Evolutionary conservation across 2,797 vertebrate species (phyloP), one percentile per base, ranked within the genome.

Genomic region (Parauchenoglanis ngamensis): DNA sequence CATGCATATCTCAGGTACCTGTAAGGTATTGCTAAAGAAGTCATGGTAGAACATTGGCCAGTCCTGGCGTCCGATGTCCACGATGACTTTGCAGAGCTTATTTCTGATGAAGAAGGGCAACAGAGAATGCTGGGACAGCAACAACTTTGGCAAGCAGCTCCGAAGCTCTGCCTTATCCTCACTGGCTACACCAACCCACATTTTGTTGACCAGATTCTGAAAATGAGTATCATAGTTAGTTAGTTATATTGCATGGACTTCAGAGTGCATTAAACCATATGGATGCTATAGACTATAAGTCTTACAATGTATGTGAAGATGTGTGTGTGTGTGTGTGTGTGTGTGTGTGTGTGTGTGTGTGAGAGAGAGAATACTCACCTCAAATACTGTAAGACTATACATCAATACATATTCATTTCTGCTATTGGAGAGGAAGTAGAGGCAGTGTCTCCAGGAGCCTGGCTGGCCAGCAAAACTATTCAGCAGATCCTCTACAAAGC

Each of bases 11-110:
- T 59, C 5, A 31, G 0, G 3, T 88, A 99, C 98, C 97, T 99
- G 98, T 91, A 99, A 95, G 72, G 97, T 99, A 94, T 97, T 99
- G 80, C 97, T 98, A 93, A 99, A 99, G 93, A 99, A 99, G 93
- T 99, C 97, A 44, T 98, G 98, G 94, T 99, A 99, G 94, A 99
- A 99, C 98, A 99, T 99, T 0, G 98, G 98, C 98, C 98, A 99
- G 92, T 99, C 98, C 83, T 99, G 98, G 89, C 98, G 96, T 86
- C 98, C 98, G 11, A 99, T 99, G 89, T 99, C 98, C 90, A 99
- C 98, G 0, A 99, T 99, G 92, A 99, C 98, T 94, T 99, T 99
- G 93, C 98, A 99, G 91, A 99, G 96, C 89, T 99, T 99, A 94
- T 99, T 99, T 89, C 98, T 96, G 92, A 99, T 98, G 91, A 99